Conservation (phyloP, 2,113 vertebrate species). For the Lethenteron camtschaticum region DNA sequence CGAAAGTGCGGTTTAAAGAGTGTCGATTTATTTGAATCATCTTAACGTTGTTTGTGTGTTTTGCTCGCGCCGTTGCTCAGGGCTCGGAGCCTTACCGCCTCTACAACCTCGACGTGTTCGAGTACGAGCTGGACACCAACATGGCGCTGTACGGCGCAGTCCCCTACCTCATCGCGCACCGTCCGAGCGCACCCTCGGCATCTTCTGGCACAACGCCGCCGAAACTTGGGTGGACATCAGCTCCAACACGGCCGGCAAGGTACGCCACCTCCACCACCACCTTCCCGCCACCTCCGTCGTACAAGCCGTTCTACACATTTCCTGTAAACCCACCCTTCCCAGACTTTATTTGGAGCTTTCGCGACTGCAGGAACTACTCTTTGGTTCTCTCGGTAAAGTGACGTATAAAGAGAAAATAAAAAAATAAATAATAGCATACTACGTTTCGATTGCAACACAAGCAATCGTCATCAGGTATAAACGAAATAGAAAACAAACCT, state of each 20-base stretch:
- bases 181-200: constrained; percentile 35
- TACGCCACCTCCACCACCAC: constrained; percentile 10
- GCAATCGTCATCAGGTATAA: too few relatives aligned
- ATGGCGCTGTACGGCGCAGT: constrained; percentile 74
- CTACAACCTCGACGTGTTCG: constrained; percentile 79
- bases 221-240: constrained; percentile 84
- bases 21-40: too few relatives aligned
- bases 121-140: constrained; percentile 59
- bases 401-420: too few relatives aligned
- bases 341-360: neutral
- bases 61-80: too few relatives aligned
- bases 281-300: neutral
- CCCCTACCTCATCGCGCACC: constrained; percentile 58
- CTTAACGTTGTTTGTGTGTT: too few relatives aligned
- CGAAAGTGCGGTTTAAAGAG: too few relatives aligned
- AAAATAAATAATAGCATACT: too few relatives aligned
- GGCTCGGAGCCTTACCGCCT: constrained; percentile 46
- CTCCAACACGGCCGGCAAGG: constrained; percentile 68
- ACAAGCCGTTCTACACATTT: neutral
- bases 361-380: too few relatives aligned
- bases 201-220: constrained; percentile 81
- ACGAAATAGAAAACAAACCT: too few relatives aligned
- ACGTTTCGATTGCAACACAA: too few relatives aligned
- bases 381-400: too few relatives aligned
- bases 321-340: neutral